phyloP scores from a whole-genome alignment of 2,113 vertebrate genomes.

The Anoplopoma fimbria region DNA sequence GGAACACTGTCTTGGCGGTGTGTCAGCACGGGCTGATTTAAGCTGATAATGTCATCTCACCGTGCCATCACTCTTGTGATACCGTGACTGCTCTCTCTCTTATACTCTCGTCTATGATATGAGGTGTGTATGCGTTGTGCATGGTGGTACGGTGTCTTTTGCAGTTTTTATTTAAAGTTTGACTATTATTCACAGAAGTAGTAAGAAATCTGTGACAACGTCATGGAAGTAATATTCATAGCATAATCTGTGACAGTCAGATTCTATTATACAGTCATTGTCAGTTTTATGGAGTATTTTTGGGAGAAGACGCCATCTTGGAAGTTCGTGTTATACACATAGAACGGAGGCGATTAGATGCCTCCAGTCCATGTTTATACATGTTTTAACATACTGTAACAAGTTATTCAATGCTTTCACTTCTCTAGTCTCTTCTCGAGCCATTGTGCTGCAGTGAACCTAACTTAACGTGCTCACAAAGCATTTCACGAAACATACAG shows the following conservation, averaged over 20 bases:
- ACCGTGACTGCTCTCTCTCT: constrained; percentile 13
- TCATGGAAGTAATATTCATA: constrained; percentile 39
- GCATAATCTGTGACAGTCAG: constrained; percentile 49
- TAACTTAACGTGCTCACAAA: background rate
- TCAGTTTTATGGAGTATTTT: constrained; percentile 37
- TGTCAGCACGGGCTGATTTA: constrained; percentile 56
- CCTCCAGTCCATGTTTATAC: constrained; percentile 18
- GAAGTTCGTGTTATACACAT: constrained; percentile 19
- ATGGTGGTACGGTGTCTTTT: background rate
- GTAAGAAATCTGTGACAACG: constrained; percentile 22
- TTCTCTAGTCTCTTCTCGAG: constrained; percentile 14
- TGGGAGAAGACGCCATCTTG: constrained; percentile 8
- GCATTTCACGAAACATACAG: constrained; percentile 17
- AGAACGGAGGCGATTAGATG: background rate
- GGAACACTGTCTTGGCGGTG: constrained; percentile 19
- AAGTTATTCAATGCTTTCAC: constrained; percentile 23
- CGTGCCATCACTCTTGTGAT: constrained; percentile 48
- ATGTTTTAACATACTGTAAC: constrained; percentile 24
- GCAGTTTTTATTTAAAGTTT: constrained; percentile 36
- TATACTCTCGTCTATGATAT: constrained; percentile 35
- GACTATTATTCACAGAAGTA: constrained; percentile 36
- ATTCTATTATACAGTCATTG: constrained; percentile 46
- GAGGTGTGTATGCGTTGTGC: background rate
- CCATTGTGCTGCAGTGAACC: constrained; percentile 17
- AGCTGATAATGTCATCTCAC: constrained; percentile 56